phyloP scores from a whole-genome alignment of 92 coral and sea anemone species.

The Palythoa caribaeorum region DNA sequence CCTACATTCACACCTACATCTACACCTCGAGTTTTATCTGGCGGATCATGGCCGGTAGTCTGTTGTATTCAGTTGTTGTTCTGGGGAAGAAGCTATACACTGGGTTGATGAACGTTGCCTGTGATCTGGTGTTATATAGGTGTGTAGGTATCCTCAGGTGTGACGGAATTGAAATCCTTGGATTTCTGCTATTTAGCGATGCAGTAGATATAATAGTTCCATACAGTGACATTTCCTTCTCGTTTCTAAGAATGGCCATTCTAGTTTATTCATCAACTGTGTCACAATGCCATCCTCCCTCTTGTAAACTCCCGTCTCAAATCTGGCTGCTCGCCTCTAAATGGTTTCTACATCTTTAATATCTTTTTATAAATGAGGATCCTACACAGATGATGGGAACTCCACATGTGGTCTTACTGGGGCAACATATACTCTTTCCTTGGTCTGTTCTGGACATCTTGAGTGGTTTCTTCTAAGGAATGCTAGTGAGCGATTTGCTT shows the following conservation, averaged over 20 bases:
- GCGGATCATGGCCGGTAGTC: no score
- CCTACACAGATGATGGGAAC: slow-evolving; percentile 12
- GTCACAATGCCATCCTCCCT: slow-evolving; percentile 14
- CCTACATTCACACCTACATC: no score
- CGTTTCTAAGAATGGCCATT: background rate
- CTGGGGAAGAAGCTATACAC: slow-evolving; percentile 22
- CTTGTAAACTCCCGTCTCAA: background rate
- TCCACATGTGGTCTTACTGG: slow-evolving; percentile 12
- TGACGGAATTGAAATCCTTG: background rate
- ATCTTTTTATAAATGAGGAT: slow-evolving; percentile 1
- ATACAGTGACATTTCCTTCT: slow-evolving; percentile 7
- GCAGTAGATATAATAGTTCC: background rate
- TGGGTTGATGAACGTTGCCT: background rate
- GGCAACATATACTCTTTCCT: slow-evolving; percentile 5
- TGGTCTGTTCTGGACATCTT: slow-evolving; percentile 11
- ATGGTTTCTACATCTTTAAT: background rate
- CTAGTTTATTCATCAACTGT: background rate
- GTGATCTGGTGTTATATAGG: background rate
- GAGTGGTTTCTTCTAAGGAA: slow-evolving; percentile 22
- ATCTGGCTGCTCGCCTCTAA: slow-evolving; percentile 8
- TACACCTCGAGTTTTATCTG: no score
- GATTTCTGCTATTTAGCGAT: background rate
- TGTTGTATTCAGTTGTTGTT: no score
- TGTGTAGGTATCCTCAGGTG: background rate
- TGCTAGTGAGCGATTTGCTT: slow-evolving; percentile 24